A percentile compares a stretch with the other conserved stretches of the same genome.
These are phyloP conservation scores for Stictonetta naevosa DNA, from an alignment of 2,113 vertebrate species.

Conservation along the genomic window DNA sequence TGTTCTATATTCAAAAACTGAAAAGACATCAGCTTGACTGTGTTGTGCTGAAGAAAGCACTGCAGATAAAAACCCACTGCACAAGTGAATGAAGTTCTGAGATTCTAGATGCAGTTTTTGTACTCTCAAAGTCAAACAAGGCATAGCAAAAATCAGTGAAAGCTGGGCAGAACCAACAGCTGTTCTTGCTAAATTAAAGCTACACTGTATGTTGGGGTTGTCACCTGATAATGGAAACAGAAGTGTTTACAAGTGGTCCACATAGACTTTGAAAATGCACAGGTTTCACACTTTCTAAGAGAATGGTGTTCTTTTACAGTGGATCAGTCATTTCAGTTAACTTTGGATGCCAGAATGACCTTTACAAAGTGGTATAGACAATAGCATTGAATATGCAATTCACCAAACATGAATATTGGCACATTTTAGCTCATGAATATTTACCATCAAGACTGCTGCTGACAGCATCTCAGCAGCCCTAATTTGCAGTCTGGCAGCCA, in stretches of 20 bases:
- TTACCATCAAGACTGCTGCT: slow-evolving; percentile 53
- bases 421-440: slow-evolving; percentile 65
- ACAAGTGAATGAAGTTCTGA: background rate
- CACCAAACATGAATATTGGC: slow-evolving; percentile 37
- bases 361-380: slow-evolving; percentile 48
- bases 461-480: slow-evolving; percentile 40
- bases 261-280: background rate
- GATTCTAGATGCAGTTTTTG: background rate
- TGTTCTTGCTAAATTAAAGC: slow-evolving; percentile 28
- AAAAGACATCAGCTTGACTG: background rate
- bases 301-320: slow-evolving; percentile 8
- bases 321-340: slow-evolving; percentile 27
- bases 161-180: background rate
- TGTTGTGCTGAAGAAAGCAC: background rate
- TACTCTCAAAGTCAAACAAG: slow-evolving; percentile 53
- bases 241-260: slow-evolving; percentile 24
- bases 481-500: slow-evolving; percentile 36
- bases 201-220: background rate
- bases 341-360: slow-evolving; percentile 35
- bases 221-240: slow-evolving; percentile 38
- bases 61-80: slow-evolving; percentile 36
- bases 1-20: background rate
- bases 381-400: slow-evolving; percentile 49
- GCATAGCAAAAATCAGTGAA: slow-evolving; percentile 19
- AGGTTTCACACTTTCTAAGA: slow-evolving; percentile 14